A percentile compares a stretch with the other conserved stretches of the same genome.
These are phyloP conservation scores for Albula goreensis DNA, from an alignment of 2,113 vertebrate genomes.

Conservation along the genomic window DNA sequence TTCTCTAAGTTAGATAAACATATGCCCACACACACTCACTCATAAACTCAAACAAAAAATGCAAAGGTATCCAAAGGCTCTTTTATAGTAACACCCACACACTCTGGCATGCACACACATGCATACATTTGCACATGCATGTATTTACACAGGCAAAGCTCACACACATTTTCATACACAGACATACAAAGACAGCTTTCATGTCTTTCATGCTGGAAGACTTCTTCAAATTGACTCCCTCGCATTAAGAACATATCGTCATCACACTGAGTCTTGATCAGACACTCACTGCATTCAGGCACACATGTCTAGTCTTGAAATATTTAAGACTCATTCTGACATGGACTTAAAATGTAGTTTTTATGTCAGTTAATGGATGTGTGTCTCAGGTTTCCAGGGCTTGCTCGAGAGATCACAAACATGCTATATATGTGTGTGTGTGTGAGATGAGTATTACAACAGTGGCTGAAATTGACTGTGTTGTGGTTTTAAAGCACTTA, in stretches of 20 bases:
- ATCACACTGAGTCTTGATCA: not conserved
- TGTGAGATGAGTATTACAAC: not conserved
- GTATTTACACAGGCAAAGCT: not conserved
- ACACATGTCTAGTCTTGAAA: not conserved
- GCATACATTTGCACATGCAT: not conserved
- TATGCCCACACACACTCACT: slow-evolving; percentile 10
- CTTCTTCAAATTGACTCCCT: not conserved
- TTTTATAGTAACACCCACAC: not conserved
- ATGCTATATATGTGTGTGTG: too few species aligned
- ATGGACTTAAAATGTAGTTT: too few species aligned
- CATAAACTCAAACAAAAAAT: too few species aligned
- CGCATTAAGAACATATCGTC: not conserved
- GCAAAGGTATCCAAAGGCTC: too few species aligned
- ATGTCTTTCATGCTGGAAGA: not conserved
- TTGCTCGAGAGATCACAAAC: too few species aligned
- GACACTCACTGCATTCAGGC: not conserved
- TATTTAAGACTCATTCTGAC: not conserved
- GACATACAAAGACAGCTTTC: too few species aligned
- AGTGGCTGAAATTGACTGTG: not conserved
- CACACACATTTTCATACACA: too few species aligned
- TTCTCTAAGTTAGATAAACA: not conserved
- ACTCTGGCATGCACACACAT: slow-evolving; percentile 5
- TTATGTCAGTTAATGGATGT: not conserved
- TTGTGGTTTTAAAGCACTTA: slow-evolving; percentile 2
- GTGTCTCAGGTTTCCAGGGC: too few species aligned